Conservation (phyloP, 2,113 vertebrate species). For the Coryphaenoides rupestris region DNA sequence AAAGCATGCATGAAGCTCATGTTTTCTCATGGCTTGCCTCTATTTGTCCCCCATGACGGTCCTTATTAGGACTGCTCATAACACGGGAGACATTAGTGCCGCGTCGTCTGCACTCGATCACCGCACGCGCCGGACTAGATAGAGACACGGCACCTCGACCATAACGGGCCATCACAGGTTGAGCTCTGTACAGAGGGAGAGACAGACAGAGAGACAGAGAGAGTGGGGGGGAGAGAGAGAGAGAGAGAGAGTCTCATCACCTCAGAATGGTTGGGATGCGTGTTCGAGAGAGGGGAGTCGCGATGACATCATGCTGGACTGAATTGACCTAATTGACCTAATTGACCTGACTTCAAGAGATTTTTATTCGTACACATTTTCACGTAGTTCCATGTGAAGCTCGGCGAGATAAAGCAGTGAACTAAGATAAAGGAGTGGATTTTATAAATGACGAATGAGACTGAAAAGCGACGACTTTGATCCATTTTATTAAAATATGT, state of each 20-base stretch:
- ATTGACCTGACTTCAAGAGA: slow-evolving; percentile 1
- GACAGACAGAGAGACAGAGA: slow-evolving; percentile 3
- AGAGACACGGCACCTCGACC: slow-evolving; percentile 46
- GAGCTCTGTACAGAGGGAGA: slow-evolving; percentile 18
- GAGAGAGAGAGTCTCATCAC: too few relatives aligned
- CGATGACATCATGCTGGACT: neutral
- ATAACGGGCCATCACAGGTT: slow-evolving; percentile 33
- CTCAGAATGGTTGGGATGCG: neutral
- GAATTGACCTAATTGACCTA: too few relatives aligned
- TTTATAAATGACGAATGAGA: too few relatives aligned
- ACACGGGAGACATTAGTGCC: neutral
- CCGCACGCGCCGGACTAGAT: slow-evolving; percentile 7
- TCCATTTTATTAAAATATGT: too few relatives aligned
- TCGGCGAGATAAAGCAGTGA: too few relatives aligned
- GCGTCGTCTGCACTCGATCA: neutral
- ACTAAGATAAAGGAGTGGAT: too few relatives aligned
- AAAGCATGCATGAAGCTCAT: too few relatives aligned
- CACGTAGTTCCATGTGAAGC: too few relatives aligned
- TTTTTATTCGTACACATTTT: neutral
- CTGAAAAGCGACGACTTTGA: too few relatives aligned
- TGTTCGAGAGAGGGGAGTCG: slow-evolving; percentile 14
- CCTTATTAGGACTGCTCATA: neutral
- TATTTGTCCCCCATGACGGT: slow-evolving; percentile 10
- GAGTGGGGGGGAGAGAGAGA: slow-evolving; percentile 12
- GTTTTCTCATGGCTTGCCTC: too few relatives aligned